phyloP scores from a whole-genome alignment of 2,888 invertebrate species.

The Rotaria magnacalcarata region DNA sequence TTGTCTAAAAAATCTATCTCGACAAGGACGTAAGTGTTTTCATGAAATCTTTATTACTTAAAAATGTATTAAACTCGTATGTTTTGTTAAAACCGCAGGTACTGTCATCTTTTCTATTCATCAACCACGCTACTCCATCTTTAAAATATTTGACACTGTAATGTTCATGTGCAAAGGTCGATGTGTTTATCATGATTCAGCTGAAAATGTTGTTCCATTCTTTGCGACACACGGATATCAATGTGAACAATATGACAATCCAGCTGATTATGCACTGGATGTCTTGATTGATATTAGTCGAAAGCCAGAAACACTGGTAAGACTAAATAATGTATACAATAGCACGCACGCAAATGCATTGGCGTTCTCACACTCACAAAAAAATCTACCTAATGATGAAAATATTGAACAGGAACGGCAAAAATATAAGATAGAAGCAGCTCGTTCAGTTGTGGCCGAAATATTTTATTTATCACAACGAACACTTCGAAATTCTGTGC shows the following conservation, averaged over 20 bases:
- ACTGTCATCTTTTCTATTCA: conserved; percentile 59
- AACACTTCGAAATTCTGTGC: neutral
- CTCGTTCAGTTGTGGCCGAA: neutral
- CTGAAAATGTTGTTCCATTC: conserved; percentile 37
- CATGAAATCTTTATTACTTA: no score
- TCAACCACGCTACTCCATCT: conserved; percentile 52
- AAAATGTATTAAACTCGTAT: no score
- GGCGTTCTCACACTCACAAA: no score
- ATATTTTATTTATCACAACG: neutral
- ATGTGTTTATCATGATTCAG: conserved; percentile 55
- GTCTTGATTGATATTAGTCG: conserved; percentile 48
- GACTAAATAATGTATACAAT: no score
- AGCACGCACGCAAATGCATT: no score
- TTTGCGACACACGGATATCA: conserved; percentile 51
- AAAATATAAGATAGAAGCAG: no score
- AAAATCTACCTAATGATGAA: no score
- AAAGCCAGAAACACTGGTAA: conserved; percentile 34
- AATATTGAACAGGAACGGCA: no score
- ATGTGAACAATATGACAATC: conserved; percentile 58
- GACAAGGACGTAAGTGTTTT: conserved; percentile 49
- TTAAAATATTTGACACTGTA: conserved; percentile 52
- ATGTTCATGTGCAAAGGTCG: conserved; percentile 54
- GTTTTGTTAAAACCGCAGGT: conserved; percentile 40
- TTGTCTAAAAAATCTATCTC: conserved; percentile 51
- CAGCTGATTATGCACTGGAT: conserved; percentile 58